Percentiles rank a stretch among this genome's conserved stretches.
Conservation (phyloP, 1,140 invertebrate genomes). For the Agrypnia vestita region DNA sequence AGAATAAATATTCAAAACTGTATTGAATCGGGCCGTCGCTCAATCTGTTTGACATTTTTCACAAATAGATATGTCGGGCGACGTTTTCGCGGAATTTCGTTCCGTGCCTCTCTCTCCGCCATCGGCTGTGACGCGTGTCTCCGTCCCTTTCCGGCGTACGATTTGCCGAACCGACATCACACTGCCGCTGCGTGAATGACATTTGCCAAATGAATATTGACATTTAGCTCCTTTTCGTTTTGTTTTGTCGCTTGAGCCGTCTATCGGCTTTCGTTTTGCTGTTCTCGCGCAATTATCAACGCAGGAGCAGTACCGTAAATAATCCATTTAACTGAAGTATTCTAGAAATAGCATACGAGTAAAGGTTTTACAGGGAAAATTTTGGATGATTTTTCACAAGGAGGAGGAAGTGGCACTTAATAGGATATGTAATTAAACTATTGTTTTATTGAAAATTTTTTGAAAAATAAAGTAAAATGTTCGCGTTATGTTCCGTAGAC, state of each 20-base stretch:
- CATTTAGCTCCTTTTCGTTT: slow-evolving; percentile 47
- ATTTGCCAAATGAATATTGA: slow-evolving; percentile 57
- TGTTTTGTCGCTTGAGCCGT: slow-evolving; percentile 40
- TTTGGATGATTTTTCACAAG: no score
- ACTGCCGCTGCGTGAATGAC: slow-evolving; percentile 42
- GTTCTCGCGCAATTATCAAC: background rate
- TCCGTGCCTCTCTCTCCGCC: background rate
- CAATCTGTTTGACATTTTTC: slow-evolving; percentile 43
- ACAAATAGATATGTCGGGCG: slow-evolving; percentile 44
- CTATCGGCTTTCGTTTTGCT: slow-evolving; percentile 6
- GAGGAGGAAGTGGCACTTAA: no score
- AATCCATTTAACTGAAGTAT: no score
- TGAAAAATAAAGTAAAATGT: no score
- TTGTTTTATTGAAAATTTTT: no score
- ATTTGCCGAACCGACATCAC: slow-evolving; percentile 35
- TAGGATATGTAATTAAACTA: no score
- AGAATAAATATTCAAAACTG: slow-evolving; percentile 44
- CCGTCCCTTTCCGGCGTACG: slow-evolving; percentile 10
- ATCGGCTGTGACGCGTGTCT: background rate
- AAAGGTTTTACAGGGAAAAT: no score
- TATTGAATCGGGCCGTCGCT: slow-evolving; percentile 40
- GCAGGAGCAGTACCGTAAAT: no score
- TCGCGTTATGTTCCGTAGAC: no score
- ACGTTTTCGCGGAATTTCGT: background rate
- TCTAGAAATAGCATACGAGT: no score